Conservation (phyloP, 37 sponge, comb jelly and placozoan genomes). For the Cladorhizidae sp. region DNA sequence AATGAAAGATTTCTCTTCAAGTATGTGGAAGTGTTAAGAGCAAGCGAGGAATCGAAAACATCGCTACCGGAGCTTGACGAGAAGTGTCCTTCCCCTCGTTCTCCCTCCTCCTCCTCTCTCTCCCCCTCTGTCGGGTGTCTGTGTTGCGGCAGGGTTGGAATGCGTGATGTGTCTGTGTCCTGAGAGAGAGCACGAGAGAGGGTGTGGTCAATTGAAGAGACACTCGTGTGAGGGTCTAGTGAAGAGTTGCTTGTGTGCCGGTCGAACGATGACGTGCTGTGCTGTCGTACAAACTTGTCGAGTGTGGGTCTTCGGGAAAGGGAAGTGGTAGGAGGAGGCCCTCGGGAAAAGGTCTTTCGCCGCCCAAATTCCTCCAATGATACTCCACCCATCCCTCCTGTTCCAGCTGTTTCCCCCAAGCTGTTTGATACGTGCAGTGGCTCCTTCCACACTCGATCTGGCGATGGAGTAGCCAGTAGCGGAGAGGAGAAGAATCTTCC, state of each 20-base stretch:
- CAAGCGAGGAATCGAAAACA: conserved; percentile 3
- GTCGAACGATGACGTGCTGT: conserved; percentile 24
- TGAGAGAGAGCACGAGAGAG: neutral
- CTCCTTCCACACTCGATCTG: conserved; percentile 6
- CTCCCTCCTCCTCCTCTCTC: neutral
- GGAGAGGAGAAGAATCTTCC: neutral
- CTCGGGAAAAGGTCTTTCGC: neutral
- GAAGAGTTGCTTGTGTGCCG: neutral
- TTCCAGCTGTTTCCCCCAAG: neutral
- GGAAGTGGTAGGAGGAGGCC: neutral
- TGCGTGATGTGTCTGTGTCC: neutral
- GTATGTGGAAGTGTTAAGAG: neutral
- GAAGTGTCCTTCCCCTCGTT: conserved; percentile 18
- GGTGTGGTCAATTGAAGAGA: neutral
- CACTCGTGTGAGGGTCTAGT: neutral
- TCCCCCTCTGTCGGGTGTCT: too few relatives aligned
- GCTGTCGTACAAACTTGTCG: conserved; percentile 23
- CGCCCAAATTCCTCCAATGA: conserved; percentile 46
- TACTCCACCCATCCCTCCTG: conserved; percentile 10
- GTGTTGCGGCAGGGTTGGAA: too few relatives aligned
- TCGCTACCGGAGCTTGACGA: conserved; percentile 28
- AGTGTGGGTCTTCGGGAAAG: conserved; percentile 31
- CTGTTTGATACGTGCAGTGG: neutral
- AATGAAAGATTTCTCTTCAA: conserved; percentile 29
- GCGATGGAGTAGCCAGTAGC: neutral